Evolutionary conservation across 2,797 vertebrate species (phyloP).

Genomic region (Corythornis leucogaster): DNA sequence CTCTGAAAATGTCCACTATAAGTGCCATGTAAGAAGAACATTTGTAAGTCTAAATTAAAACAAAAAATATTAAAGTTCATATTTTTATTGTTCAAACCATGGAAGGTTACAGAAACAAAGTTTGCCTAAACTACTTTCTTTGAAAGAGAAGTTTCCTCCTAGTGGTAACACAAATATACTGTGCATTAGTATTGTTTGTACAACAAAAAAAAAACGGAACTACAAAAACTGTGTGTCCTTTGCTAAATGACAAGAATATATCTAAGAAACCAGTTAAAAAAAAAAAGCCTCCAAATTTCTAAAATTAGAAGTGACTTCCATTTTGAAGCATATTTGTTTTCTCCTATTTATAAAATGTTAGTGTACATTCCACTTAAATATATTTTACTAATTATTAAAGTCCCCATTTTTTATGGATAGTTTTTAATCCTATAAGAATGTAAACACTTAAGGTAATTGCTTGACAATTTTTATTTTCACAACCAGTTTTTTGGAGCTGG

Average conservation of each 20-base stretch:
- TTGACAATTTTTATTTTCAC: neutral
- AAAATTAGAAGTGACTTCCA: neutral
- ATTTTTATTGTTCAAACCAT: neutral
- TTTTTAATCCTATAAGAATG: neutral
- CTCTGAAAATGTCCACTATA: neutral
- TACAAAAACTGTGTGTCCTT: neutral
- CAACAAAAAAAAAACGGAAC: neutral
- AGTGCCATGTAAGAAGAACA: neutral
- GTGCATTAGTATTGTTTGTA: neutral
- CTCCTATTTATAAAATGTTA: neutral
- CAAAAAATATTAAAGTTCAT: rapidly evolving
- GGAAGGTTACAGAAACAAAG: neutral
- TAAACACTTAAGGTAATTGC: neutral
- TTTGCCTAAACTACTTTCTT: neutral
- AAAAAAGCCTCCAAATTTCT: neutral
- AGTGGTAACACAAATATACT: neutral
- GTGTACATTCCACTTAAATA: neutral
- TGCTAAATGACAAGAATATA: neutral
- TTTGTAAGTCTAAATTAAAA: neutral
- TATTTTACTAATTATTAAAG: neutral
- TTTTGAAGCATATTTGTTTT: neutral
- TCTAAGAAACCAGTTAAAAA: neutral
- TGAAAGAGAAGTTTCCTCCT: neutral
- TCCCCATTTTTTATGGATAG: neutral
- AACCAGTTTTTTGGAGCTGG: neutral